These are phyloP conservation scores for Erannis defoliaria DNA, from an alignment of 2,888 invertebrate genomes.

Conservation along the genomic window DNA sequence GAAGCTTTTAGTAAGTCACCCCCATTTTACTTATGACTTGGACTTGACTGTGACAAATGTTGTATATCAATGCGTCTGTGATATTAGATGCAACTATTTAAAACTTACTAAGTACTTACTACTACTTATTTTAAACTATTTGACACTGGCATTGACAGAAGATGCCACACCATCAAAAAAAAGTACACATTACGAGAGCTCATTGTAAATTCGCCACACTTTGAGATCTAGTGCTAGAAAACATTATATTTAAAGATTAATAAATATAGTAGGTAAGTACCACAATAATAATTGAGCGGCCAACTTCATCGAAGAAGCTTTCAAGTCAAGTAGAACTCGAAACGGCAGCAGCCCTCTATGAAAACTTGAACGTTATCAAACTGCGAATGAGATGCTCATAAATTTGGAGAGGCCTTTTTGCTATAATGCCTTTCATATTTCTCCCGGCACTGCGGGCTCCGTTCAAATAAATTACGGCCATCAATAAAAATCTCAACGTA, in stretches of 20 bases:
- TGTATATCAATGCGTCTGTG: no score
- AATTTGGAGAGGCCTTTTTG: slow-evolving; percentile 84
- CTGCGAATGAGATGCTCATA: slow-evolving; percentile 82
- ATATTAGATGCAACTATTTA: no score
- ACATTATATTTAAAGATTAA: not conserved
- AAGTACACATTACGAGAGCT: no score
- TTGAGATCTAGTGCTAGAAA: no score
- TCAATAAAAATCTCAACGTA: slow-evolving; percentile 84
- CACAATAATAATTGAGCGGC: slow-evolving; percentile 15
- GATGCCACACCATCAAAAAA: no score
- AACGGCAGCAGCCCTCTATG: slow-evolving; percentile 47
- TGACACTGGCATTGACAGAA: no score
- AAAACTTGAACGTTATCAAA: slow-evolving; percentile 73
- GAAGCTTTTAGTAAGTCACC: no score
- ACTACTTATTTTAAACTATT: no score
- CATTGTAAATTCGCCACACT: no score
- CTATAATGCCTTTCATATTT: slow-evolving; percentile 86
- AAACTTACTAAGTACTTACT: no score
- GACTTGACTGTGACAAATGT: no score
- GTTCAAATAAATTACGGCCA: slow-evolving; percentile 85
- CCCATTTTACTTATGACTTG: no score
- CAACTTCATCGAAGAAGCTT: slow-evolving; percentile 33
- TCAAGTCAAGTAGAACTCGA: slow-evolving; percentile 45
- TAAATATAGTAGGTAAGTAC: slow-evolving; percentile 1
- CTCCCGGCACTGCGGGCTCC: slow-evolving; percentile 81